A percentile compares a stretch with the other conserved stretches of the same genome.
Evolutionary conservation across 2,113 vertebrate genomes (phyloP).

Genomic region (Stegastes partitus): DNA sequence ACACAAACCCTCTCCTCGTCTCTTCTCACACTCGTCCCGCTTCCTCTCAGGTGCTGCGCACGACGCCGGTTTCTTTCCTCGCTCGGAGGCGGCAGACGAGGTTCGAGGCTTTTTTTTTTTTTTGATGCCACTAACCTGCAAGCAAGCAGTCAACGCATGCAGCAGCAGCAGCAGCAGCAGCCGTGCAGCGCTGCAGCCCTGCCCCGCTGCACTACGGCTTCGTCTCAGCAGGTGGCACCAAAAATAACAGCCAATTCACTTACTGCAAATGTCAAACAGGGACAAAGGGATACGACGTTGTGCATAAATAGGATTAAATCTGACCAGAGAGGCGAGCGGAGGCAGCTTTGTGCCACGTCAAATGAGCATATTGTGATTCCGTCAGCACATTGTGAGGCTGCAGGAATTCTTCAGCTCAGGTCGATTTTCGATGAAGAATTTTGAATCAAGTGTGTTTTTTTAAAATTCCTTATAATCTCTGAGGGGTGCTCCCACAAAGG

Average conservation of each 20-base stretch:
- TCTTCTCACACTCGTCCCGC: constrained; percentile 28
- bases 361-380: constrained; percentile 31
- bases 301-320: constrained; percentile 60
- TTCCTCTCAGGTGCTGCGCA: constrained; percentile 36
- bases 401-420: not conserved
- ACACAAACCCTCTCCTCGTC: constrained; percentile 14
- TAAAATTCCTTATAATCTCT: not conserved
- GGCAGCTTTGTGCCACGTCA: constrained; percentile 16
- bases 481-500: constrained; percentile 4
- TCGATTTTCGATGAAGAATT: not conserved
- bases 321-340: constrained; percentile 24
- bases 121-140: constrained; percentile 57
- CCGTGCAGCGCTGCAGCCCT: constrained; percentile 32
- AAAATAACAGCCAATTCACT: constrained; percentile 68
- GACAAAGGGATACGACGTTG: constrained; percentile 55
- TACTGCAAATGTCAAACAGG: constrained; percentile 55
- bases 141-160: constrained; percentile 45
- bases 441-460: not conserved
- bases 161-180: too few species aligned
- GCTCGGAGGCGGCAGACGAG: constrained; percentile 45
- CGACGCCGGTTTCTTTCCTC: constrained; percentile 7
- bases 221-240: constrained; percentile 73
- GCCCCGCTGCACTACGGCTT: constrained; percentile 53
- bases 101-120: constrained; percentile 39
- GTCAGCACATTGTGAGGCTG: not conserved